These are phyloP conservation scores for Globia sparganii DNA, from an alignment of 2,888 invertebrate species.

Conservation along the genomic window DNA sequence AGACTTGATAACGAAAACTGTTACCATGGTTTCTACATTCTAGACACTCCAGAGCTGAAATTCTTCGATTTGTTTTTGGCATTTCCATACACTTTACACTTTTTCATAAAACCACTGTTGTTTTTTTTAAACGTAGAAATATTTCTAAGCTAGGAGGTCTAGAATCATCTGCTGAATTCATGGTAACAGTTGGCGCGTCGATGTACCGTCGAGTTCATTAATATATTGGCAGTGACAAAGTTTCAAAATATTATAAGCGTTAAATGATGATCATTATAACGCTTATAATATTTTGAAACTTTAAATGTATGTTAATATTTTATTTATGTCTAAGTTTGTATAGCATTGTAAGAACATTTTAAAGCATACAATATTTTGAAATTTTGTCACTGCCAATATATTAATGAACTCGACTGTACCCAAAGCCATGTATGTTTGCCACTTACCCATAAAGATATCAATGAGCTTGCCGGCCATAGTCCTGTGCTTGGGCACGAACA, in stretches of 20 bases:
- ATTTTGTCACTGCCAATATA: too few species aligned
- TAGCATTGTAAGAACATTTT: too few species aligned
- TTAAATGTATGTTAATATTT: too few species aligned
- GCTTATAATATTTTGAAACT: too few species aligned
- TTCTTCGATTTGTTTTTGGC: too few species aligned
- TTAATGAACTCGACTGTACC: too few species aligned
- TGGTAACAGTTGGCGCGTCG: neutral
- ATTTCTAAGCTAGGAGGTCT: neutral
- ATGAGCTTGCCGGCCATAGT: conserved; percentile 92
- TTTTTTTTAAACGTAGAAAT: neutral
- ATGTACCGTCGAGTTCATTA: too few species aligned
- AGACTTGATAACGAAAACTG: neutral
- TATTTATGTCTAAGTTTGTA: too few species aligned
- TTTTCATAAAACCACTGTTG: neutral
- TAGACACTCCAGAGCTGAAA: neutral
- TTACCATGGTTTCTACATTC: neutral
- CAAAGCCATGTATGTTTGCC: neutral
- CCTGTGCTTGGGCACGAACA: conserved; percentile 93
- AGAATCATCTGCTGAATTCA: neutral
- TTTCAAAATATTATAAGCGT: too few species aligned
- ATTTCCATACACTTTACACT: neutral
- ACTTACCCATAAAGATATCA: conserved; percentile 91
- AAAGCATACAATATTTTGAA: too few species aligned
- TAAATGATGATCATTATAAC: too few species aligned
- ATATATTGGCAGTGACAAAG: too few species aligned